Conservation (phyloP, 1,140 invertebrate genomes). For the Doryteuthis pealeii region DNA sequence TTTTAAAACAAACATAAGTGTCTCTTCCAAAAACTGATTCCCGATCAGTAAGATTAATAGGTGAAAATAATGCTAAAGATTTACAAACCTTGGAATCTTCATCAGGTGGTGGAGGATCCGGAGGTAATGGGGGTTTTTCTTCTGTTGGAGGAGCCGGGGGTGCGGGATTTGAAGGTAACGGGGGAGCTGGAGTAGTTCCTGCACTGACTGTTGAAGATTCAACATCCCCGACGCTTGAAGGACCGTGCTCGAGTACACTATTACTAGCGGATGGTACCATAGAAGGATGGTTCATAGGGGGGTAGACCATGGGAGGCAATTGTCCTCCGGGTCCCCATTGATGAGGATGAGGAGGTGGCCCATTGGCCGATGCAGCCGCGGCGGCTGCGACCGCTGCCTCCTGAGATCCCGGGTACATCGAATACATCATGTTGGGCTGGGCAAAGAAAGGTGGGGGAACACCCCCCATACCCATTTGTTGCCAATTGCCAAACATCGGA, state of each 20-base stretch:
- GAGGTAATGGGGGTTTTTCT: conserved; percentile 36
- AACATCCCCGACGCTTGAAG: background rate
- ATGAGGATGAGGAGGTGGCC: conserved; percentile 24
- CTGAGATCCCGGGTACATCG: background rate
- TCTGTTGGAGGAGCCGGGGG: conserved; percentile 31
- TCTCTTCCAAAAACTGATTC: no score
- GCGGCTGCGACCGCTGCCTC: conserved; percentile 21
- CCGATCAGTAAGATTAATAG: no score
- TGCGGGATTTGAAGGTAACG: conserved; percentile 21
- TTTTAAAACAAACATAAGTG: no score
- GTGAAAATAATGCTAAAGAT: no score
- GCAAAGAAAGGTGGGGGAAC: conserved; percentile 9
- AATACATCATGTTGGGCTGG: conserved; percentile 14
- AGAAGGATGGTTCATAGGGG: background rate
- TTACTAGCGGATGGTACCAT: conserved; percentile 14
- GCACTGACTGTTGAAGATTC: background rate
- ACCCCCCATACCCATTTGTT: conserved; percentile 18
- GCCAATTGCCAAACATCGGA: conserved; percentile 28
- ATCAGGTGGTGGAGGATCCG: conserved; percentile 35
- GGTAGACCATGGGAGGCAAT: conserved; percentile 5
- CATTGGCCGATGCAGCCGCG: conserved; percentile 36
- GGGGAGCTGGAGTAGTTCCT: background rate
- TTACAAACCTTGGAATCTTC: conserved; percentile 18
- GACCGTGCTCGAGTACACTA: conserved; percentile 6
- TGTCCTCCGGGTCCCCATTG: conserved; percentile 13